Evolutionary conservation across 1,140 invertebrate species (phyloP), one percentile per base, ranked within the genome.

Genomic region (Nasonia giraulti): DNA sequence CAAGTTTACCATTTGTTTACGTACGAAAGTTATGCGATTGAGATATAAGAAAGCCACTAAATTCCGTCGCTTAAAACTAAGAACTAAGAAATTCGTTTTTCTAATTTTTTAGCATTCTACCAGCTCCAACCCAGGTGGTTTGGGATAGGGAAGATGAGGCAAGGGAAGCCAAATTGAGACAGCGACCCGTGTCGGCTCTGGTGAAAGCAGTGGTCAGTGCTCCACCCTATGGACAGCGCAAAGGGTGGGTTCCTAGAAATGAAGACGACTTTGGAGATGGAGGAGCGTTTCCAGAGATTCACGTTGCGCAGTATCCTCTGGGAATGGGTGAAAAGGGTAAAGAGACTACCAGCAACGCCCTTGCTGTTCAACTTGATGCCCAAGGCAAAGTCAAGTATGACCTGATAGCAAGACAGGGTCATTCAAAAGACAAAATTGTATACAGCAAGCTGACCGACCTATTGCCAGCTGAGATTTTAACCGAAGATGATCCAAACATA

Each of bases 211-310:
- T 96, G 89, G 95, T 96, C 66, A 96, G 96, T 88, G 97, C 97
- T n/a, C 99, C 99, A 10, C 98, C 98, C 1, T 99, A 99, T 95
- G 98, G 98, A 1, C 96, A 98, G 88, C 95, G 99, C 87, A 96
- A 97, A 93, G 98, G 98, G 90, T 99, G 98, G 98, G 94, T 99
- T 7, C 99, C 99, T 20, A 93, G 98, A 83, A 95, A 94, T 83
- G 94, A 95, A 87, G 97, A 98, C 94, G 97, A 97, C 93, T 98
- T 95, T 95, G 95, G 95, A 89, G 99, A 99, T 96, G 99, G 99
- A 10, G 99, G 99, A 14, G 98, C 99, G 0, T 99, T 98, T 93
- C 99, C 99, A 1, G 99, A 99, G 94, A 99, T 99, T 83, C 97
- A 97, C 91, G 96, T 99, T 17, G 98, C 98, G 0, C 99, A 99